Evolutionary conservation across 2,797 vertebrate genomes (phyloP), one percentile per base, ranked within the genome.

Genomic region (Emydoidea blandingii): DNA sequence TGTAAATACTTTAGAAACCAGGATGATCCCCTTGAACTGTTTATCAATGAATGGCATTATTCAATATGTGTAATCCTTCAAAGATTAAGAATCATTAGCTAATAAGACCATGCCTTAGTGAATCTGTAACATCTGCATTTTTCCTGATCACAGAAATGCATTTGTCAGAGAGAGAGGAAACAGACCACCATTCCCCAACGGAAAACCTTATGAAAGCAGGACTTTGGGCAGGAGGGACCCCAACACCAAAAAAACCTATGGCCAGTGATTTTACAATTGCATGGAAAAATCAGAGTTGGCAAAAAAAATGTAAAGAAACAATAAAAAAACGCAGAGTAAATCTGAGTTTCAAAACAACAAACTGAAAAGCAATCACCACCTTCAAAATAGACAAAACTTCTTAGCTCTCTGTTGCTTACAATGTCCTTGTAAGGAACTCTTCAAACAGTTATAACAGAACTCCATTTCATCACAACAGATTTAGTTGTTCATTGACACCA

Each of bases 41-140:
- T 97, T 87, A 68, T 88, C 92, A 83, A 78, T 95, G 94, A 94
- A 94, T 92, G 25, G n/a, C 53, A 90, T 95, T 95, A 91, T 96
- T 97, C 92, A 97, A 96, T 93, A 94, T 5, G 27, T 87, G 81
- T 84, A 93, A 93, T 95, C 81, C 83, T 96, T 87, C 90, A n/a
- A 62, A 95, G 94, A 95, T 96, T 94, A 96, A 92, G 90, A 94
- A 94, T 93, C 74, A 85, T 87, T 95, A 93, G 87, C 89, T 96
- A 97, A 96, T 95, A 97, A 96, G 1, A 29, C 92, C 92, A 72
- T 89, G 94, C 81, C 85, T 95, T 97, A 89, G 74, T 91, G 90
- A 85, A 87, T 95, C 91, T 96, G 93, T 92, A 96, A 97, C 95
- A 96, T 96, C 94, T 97, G 96, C 95, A 96, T 91, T 95, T 72